phyloP scores from a whole-genome alignment of 2,797 vertebrate species.

The Darevskia nairensis region DNA sequence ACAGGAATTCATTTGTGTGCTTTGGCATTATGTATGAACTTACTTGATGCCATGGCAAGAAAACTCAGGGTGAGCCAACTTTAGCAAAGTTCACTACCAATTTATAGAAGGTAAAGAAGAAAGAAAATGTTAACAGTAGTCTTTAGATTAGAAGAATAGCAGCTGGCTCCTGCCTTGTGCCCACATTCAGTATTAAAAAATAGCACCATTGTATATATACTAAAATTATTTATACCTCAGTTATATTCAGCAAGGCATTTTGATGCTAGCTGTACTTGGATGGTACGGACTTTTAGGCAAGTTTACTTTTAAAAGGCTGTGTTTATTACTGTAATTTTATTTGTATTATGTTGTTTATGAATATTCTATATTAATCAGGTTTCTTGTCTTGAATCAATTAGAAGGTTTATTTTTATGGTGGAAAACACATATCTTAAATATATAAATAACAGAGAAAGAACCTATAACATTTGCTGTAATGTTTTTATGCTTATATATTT shows the following conservation, averaged over 20 bases:
- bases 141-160: conserved; percentile 59
- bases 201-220: conserved; percentile 55
- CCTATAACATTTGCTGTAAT: neutral
- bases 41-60: neutral
- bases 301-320: conserved; percentile 11
- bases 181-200: conserved; percentile 63
- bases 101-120: conserved; percentile 45
- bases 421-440: neutral
- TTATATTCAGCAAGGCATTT: conserved; percentile 44
- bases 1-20: no score
- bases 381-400: neutral
- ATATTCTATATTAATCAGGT: neutral
- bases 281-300: conserved; percentile 19
- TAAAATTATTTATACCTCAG: conserved; percentile 56
- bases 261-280: conserved; percentile 23
- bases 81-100: conserved; percentile 60
- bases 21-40: neutral
- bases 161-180: conserved; percentile 70
- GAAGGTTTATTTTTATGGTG: neutral
- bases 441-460: neutral
- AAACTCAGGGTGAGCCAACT: neutral
- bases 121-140: conserved; percentile 64
- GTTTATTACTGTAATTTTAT: neutral
- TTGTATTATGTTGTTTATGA: neutral
- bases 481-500: neutral